These are phyloP conservation scores for Pseudopleuronectes americanus DNA, from an alignment of 2,797 vertebrate species.

Conservation along the genomic window DNA sequence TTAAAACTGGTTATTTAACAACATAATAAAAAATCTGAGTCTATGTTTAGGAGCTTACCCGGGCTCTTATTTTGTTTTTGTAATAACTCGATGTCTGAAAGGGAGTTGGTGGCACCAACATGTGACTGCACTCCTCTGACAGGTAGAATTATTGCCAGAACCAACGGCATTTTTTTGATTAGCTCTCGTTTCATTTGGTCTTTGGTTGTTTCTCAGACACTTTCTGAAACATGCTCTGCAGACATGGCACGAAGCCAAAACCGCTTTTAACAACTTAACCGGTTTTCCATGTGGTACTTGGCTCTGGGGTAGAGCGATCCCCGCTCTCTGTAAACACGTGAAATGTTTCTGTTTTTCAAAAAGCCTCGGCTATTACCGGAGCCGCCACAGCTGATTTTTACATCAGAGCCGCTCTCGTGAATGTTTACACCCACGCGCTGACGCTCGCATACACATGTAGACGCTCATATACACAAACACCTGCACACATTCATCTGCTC, in stretches of 20 bases:
- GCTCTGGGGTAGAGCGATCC: constrained; percentile 46
- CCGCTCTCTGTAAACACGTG: constrained; percentile 57
- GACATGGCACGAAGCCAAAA: constrained; percentile 55
- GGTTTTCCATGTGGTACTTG: constrained; percentile 63
- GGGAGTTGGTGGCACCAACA: neutral
- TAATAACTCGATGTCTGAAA: constrained; percentile 21
- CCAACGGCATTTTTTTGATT: constrained; percentile 46
- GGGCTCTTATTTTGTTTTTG: constrained; percentile 14
- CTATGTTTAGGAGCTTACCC: neutral
- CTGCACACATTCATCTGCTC: constrained; percentile 52
- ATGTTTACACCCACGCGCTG: constrained; percentile 34
- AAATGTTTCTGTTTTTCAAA: constrained; percentile 61
- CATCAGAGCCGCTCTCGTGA: constrained; percentile 53
- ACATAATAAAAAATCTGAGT: constrained; percentile 5
- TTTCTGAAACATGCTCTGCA: constrained; percentile 36
- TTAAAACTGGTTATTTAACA: constrained; percentile 17
- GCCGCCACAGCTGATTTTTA: constrained; percentile 71
- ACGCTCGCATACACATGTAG: constrained; percentile 10
- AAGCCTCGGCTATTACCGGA: constrained; percentile 28
- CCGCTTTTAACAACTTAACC: constrained; percentile 57
- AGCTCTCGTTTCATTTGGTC: constrained; percentile 35
- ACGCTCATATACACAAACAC: constrained; percentile 46
- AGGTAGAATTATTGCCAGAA: constrained; percentile 35
- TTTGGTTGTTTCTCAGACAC: constrained; percentile 24
- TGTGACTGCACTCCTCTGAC: constrained; percentile 37